Evolutionary conservation across 2,797 vertebrate species (phyloP).

Genomic region (Furcifer pardalis): DNA sequence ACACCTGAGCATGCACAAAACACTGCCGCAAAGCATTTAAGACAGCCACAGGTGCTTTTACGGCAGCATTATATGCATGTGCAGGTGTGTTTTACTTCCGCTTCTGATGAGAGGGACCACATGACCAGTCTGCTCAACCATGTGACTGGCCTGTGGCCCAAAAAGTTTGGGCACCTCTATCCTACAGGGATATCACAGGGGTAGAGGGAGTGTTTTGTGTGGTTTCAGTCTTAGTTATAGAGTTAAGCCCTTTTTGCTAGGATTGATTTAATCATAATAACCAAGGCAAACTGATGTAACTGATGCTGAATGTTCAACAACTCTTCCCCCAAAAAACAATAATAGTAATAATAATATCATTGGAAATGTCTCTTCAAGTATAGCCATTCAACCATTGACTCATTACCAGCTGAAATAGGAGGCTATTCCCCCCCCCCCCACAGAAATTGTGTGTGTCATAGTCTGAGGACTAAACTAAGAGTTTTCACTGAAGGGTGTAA

Average conservation of each 20-base stretch:
- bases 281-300: background rate
- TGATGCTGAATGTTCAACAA: background rate
- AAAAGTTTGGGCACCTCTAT: background rate
- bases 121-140: too few relatives aligned
- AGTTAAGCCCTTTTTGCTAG: background rate
- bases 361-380: background rate
- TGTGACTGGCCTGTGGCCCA: too few relatives aligned
- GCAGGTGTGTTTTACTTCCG: too few relatives aligned
- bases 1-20: too few relatives aligned
- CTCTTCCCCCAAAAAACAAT: too few relatives aligned
- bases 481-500: background rate
- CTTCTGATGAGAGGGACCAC: too few relatives aligned
- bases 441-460: background rate
- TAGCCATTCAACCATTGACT: background rate
- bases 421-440: background rate
- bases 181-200: background rate
- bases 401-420: background rate
- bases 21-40: too few relatives aligned
- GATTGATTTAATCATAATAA: background rate
- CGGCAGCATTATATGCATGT: too few relatives aligned
- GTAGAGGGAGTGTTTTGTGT: background rate
- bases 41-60: too few relatives aligned
- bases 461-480: background rate
- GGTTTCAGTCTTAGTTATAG: background rate
- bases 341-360: background rate